Percentiles rank a stretch among this genome's conserved stretches.
These are phyloP conservation scores for Heliconius hortense DNA, from an alignment of 2,888 invertebrate species.

Conservation along the genomic window DNA sequence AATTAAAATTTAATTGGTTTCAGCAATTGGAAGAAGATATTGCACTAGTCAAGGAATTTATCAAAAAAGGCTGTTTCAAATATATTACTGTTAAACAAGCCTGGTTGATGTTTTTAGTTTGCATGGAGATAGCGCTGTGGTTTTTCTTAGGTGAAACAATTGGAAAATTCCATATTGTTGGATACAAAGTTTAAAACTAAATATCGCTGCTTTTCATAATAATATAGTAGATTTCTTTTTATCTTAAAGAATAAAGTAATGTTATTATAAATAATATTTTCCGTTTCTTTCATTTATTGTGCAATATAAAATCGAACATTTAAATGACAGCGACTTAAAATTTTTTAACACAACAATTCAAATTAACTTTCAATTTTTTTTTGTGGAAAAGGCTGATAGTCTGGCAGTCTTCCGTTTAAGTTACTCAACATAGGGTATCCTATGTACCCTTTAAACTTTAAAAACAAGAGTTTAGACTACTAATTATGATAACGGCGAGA, in stretches of 20 bases:
- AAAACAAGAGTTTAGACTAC: too few species aligned
- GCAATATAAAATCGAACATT: background rate
- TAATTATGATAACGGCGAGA: too few species aligned
- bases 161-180: conserved; percentile 68
- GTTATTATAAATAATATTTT: background rate
- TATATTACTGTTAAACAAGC: conserved; percentile 65
- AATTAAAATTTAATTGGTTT: conserved; percentile 28
- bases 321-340: background rate
- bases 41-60: conserved; percentile 52
- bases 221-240: background rate
- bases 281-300: background rate
- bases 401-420: background rate
- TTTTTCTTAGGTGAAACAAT: conserved; percentile 71
- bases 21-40: conserved; percentile 60
- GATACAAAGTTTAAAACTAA: conserved; percentile 59
- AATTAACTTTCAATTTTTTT: too few species aligned
- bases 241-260: background rate
- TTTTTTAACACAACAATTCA: background rate
- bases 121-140: conserved; percentile 64
- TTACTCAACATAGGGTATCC: too few species aligned
- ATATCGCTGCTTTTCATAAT: background rate
- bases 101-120: conserved; percentile 62
- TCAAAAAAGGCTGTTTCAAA: conserved; percentile 54
- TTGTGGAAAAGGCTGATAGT: background rate
- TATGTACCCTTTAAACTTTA: too few species aligned